Evolutionary conservation across 2,797 vertebrate species (phyloP).

Genomic region (Amblyopsis hoosieri): DNA sequence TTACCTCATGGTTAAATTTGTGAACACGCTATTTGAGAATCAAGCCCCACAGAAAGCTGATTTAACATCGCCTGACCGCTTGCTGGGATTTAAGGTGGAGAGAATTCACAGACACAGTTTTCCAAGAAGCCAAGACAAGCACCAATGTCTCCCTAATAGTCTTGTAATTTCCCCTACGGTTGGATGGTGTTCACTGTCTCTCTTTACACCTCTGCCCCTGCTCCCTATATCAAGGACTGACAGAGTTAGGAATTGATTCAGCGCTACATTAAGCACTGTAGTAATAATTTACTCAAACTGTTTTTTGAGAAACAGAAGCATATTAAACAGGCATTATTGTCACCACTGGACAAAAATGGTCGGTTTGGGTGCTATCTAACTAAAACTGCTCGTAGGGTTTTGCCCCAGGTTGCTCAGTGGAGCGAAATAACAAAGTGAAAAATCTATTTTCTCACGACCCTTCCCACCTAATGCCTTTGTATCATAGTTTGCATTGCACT

Average conservation of each 20-base stretch:
- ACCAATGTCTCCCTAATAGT: slow-evolving; percentile 59
- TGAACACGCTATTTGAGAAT: slow-evolving; percentile 54
- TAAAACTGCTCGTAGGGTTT: slow-evolving; percentile 37
- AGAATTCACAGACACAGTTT: slow-evolving; percentile 49
- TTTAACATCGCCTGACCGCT: slow-evolving; percentile 48
- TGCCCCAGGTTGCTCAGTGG: slow-evolving; percentile 36
- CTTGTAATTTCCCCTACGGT: slow-evolving; percentile 73
- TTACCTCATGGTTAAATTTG: slow-evolving; percentile 66
- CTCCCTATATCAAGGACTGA: slow-evolving; percentile 50
- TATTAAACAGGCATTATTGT: slow-evolving; percentile 76
- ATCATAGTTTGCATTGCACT: slow-evolving; percentile 41
- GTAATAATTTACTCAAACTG: slow-evolving; percentile 77
- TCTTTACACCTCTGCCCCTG: slow-evolving; percentile 32
- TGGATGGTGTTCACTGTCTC: slow-evolving; percentile 65
- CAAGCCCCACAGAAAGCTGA: slow-evolving; percentile 52
- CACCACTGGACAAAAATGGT: slow-evolving; percentile 50
- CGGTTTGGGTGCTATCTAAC: slow-evolving; percentile 51
- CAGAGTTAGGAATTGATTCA: slow-evolving; percentile 78
- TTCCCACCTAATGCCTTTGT: slow-evolving; percentile 58
- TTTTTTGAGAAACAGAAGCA: slow-evolving; percentile 64
- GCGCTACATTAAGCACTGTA: slow-evolving; percentile 79
- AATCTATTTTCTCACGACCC: slow-evolving; percentile 55
- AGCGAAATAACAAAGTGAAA: slow-evolving; percentile 73
- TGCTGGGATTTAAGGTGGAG: slow-evolving; percentile 48
- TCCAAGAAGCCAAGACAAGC: slow-evolving; percentile 63